phyloP scores from a whole-genome alignment of 2,888 invertebrate species.

The Trachelus stipa region DNA sequence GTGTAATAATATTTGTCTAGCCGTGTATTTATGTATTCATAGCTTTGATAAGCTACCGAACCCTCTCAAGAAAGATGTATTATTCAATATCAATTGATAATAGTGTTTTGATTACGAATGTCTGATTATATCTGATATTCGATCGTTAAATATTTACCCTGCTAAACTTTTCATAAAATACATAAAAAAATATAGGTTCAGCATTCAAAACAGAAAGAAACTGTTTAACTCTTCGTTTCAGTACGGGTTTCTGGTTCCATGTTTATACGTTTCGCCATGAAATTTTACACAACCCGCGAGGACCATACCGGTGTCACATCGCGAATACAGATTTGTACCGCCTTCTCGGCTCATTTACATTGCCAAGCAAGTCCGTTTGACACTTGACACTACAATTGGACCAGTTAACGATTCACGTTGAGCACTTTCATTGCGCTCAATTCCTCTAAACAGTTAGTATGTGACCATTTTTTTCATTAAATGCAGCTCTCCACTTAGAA shows the following conservation, averaged over 20 bases:
- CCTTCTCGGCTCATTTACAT: constrained; percentile 15
- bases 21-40: background rate
- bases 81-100: background rate
- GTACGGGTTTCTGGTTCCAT: background rate
- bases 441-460: background rate
- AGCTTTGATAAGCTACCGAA: no score
- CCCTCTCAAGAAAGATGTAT: no score
- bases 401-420: constrained; percentile 33
- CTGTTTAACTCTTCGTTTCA: background rate
- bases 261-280: background rate
- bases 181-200: background rate
- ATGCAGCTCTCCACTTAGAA: background rate
- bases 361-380: constrained; percentile 31
- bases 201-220: background rate
- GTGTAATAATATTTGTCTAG: background rate
- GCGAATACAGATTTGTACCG: constrained; percentile 34
- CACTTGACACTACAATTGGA: constrained; percentile 47
- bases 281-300: constrained; percentile 20
- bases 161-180: background rate
- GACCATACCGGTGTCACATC: constrained; percentile 16
- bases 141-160: background rate
- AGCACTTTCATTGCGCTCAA: background rate
- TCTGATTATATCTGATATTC: background rate
- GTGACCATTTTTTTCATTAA: background rate
- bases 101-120: background rate